A percentile compares a stretch with the other conserved stretches of the same genome.
Evolutionary conservation across 2,113 vertebrate species (phyloP).

Genomic region (Pollimyrus isidori): DNA sequence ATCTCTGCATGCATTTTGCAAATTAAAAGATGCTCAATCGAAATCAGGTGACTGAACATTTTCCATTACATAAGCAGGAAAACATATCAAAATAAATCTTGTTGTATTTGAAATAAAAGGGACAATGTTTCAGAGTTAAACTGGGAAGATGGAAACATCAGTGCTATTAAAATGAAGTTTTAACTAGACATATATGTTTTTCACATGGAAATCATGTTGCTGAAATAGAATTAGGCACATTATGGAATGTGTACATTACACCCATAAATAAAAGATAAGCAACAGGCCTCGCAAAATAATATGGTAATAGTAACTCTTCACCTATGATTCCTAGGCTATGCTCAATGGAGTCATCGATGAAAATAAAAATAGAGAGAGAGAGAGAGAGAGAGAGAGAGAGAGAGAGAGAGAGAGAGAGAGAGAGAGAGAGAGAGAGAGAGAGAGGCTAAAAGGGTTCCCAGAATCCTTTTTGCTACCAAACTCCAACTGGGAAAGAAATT

Average conservation of each 20-base stretch:
- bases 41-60: background rate
- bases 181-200: background rate
- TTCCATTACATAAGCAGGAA: background rate
- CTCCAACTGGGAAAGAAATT: background rate
- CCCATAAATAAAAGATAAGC: background rate
- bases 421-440: background rate
- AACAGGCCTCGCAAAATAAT: background rate
- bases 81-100: background rate
- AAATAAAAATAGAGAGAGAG: background rate
- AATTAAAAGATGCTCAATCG: background rate
- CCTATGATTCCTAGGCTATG: background rate
- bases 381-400: too few relatives aligned
- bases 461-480: background rate
- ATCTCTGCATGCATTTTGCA: background rate
- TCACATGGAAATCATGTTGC: background rate
- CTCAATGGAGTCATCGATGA: background rate
- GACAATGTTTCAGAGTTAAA: background rate
- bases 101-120: background rate
- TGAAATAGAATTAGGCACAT: background rate
- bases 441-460: background rate
- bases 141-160: background rate
- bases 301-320: background rate
- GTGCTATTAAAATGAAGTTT: background rate
- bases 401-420: background rate
- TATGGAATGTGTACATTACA: background rate